These are phyloP conservation scores for Sclerodermus sp. DNA, from an alignment of 2,888 invertebrate genomes.

Conservation along the genomic window DNA sequence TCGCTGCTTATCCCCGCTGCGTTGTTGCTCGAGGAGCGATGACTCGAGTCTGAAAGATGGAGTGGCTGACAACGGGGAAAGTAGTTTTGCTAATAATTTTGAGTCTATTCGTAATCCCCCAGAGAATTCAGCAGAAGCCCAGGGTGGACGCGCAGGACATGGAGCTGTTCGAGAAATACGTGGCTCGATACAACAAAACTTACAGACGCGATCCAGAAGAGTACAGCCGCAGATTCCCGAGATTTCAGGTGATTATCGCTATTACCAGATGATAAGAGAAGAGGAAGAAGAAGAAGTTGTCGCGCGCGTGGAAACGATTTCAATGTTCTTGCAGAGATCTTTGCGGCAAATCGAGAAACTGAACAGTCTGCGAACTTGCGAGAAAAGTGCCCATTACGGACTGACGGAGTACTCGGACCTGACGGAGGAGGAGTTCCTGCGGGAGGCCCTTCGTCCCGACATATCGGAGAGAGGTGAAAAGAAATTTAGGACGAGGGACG, in stretches of 20 bases:
- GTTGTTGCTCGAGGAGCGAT: slow-evolving; percentile 2
- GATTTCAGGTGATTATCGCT: slow-evolving; percentile 54
- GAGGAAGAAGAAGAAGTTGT: too few species aligned
- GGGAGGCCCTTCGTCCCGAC: slow-evolving; percentile 47
- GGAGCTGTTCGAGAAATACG: slow-evolving; percentile 58
- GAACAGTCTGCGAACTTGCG: slow-evolving; percentile 54
- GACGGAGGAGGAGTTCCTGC: slow-evolving; percentile 63
- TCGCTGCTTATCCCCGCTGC: too few species aligned
- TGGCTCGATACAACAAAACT: slow-evolving; percentile 60
- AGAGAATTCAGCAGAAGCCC: slow-evolving; percentile 45
- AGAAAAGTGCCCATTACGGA: slow-evolving; percentile 62
- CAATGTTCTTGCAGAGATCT: slow-evolving; percentile 55
- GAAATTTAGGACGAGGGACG: too few species aligned
- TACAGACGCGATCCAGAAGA: slow-evolving; percentile 57
- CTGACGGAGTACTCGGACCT: slow-evolving; percentile 66
- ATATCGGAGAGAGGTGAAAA: slow-evolving; percentile 32
- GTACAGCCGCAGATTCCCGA: slow-evolving; percentile 53
- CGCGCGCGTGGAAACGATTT: too few species aligned
- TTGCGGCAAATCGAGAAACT: slow-evolving; percentile 58
- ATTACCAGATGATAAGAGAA: too few species aligned
- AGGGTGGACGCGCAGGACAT: too few species aligned
- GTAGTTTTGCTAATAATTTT: slow-evolving; percentile 51
- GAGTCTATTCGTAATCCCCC: slow-evolving; percentile 59
- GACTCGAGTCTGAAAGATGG: slow-evolving; percentile 38
- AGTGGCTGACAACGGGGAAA: slow-evolving; percentile 51